Evolutionary conservation across 1,140 invertebrate species (phyloP).

Genomic region (Diabrotica undecimpunctata): DNA sequence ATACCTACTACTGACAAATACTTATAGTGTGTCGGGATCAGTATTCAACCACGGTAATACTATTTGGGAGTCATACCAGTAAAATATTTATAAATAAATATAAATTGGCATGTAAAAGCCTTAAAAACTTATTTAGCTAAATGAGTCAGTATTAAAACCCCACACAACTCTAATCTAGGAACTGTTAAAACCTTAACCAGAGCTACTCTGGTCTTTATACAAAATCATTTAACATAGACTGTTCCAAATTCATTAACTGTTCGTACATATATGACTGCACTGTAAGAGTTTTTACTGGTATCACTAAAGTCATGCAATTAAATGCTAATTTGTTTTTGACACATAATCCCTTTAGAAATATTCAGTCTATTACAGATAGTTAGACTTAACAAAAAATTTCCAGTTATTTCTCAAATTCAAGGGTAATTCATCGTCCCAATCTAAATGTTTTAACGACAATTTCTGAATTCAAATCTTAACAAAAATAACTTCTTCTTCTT

Average conservation of each 20-base stretch:
- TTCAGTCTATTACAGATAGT: constrained; percentile 5
- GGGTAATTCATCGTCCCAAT: constrained; percentile 10
- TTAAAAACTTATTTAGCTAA: constrained; percentile 4
- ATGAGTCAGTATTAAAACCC: constrained; percentile 12
- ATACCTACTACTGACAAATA: too few relatives aligned
- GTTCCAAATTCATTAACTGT: neutral
- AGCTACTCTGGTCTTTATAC: constrained; percentile 20
- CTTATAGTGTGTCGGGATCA: too few relatives aligned
- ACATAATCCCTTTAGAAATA: neutral
- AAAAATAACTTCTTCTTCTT: too few relatives aligned
- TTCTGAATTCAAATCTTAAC: too few relatives aligned
- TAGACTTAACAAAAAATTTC: constrained; percentile 3
- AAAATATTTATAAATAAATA: too few relatives aligned
- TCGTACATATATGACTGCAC: constrained; percentile 13
- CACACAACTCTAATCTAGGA: constrained; percentile 21
- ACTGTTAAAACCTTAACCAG: constrained; percentile 15
- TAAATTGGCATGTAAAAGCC: too few relatives aligned
- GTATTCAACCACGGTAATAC: too few relatives aligned
- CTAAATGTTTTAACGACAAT: too few relatives aligned
- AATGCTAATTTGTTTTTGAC: constrained; percentile 6
- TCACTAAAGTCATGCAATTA: constrained; percentile 22
- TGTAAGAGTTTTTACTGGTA: constrained; percentile 8
- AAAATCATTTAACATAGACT: constrained; percentile 5
- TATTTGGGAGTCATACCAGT: too few relatives aligned
- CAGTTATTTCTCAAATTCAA: neutral